Evolutionary conservation across 2,888 invertebrate species (phyloP).

Genomic region (Pandemis cinnamomeana): DNA sequence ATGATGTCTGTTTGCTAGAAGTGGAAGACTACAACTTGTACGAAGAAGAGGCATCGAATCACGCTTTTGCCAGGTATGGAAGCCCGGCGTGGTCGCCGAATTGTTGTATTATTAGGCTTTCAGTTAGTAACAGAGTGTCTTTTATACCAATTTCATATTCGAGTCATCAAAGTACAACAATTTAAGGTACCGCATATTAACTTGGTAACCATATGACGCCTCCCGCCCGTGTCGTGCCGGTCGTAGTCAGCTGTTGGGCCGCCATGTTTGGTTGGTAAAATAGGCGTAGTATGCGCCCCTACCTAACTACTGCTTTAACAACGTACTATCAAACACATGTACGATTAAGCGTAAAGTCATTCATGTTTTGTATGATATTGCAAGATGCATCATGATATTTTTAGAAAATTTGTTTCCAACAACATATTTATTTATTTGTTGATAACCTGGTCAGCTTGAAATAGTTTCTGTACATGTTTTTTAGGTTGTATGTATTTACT

Average conservation of each 20-base stretch:
- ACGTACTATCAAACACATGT: conserved; percentile 65
- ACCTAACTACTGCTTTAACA: conserved; percentile 57
- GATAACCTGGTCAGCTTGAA: conserved; percentile 15
- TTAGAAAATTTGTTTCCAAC: neutral
- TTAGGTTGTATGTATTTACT: conserved; percentile 12
- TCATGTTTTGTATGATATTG: conserved; percentile 52
- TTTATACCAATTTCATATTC: conserved; percentile 24
- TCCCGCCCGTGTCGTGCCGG: conserved; percentile 76
- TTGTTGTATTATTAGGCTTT: conserved; percentile 47
- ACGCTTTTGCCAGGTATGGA: conserved; percentile 81
- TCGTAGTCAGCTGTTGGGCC: conserved; percentile 84
- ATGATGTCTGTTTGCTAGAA: conserved; percentile 83
- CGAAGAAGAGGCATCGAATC: conserved; percentile 83
- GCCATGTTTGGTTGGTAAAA: conserved; percentile 83
- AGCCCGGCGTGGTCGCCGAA: conserved; percentile 78
- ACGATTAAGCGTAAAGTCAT: conserved; percentile 60
- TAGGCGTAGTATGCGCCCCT: conserved; percentile 80
- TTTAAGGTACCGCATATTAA: conserved; percentile 46
- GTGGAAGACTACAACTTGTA: conserved; percentile 83
- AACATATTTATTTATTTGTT: conserved; percentile 13
- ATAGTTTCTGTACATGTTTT: conserved; percentile 9
- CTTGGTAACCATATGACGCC: conserved; percentile 67
- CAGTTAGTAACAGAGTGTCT: conserved; percentile 26
- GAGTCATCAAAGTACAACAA: conserved; percentile 42
- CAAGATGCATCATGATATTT: conserved; percentile 15